Percentiles rank a stretch among this genome's conserved stretches.
Conservation (phyloP, 2,888 invertebrate genomes). For the Globia sparganii region DNA sequence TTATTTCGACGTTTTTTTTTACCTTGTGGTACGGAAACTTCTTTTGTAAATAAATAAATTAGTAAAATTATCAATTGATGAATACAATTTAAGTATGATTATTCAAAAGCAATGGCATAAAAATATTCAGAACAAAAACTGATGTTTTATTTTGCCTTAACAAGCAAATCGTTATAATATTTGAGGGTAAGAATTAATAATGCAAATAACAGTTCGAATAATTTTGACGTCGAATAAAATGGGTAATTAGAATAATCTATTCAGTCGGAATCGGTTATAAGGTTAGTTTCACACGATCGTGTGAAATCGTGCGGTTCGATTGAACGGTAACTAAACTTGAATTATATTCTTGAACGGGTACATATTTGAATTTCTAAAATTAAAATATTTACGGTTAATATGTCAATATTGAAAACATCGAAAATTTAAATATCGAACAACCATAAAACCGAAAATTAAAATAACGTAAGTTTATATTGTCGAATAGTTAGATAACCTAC, state of each 20-base stretch:
- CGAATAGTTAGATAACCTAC: too few relatives aligned
- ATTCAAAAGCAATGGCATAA: slow-evolving; percentile 7
- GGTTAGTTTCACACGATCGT: background rate
- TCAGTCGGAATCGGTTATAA: slow-evolving; percentile 8
- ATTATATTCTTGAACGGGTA: background rate
- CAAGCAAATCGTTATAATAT: slow-evolving; percentile 23
- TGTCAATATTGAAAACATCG: too few relatives aligned
- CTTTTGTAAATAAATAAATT: background rate
- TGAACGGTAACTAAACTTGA: background rate
- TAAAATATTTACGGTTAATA: too few relatives aligned
- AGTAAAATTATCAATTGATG: slow-evolving; percentile 15
- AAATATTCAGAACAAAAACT: background rate
- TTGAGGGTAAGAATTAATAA: slow-evolving; percentile 15
- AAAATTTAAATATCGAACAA: too few relatives aligned
- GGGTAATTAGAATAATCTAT: slow-evolving; percentile 15
- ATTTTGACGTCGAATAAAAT: slow-evolving; percentile 7
- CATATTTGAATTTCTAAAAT: too few relatives aligned
- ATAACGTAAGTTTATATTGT: too few relatives aligned
- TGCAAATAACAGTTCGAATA: slow-evolving; percentile 8
- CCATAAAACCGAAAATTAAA: too few relatives aligned
- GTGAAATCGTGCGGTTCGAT: background rate
- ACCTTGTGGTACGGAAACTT: background rate
- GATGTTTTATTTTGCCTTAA: background rate
- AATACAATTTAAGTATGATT: slow-evolving; percentile 20
- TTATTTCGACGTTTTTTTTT: too few relatives aligned